Evolutionary conservation across 92 coral and sea anemone species (phyloP).

Genomic region (Meandrina meandrites): DNA sequence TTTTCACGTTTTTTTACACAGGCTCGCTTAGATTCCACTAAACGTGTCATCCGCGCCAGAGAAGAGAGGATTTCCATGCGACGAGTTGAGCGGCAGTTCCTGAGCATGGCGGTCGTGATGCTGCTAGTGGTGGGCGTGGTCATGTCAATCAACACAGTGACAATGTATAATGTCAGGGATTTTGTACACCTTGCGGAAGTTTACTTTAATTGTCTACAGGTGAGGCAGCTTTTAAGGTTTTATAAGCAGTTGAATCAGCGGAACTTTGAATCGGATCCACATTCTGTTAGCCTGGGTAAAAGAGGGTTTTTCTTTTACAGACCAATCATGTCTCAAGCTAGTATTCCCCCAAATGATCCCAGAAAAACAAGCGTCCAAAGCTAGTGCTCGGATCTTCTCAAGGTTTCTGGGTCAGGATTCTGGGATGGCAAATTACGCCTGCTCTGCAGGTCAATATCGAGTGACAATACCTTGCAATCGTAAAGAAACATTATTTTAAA

Average conservation of each 20-base stretch:
- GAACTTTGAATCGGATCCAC: not conserved
- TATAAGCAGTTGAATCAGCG: not conserved
- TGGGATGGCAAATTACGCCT: too few relatives aligned
- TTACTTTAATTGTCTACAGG: slow-evolving; percentile 85
- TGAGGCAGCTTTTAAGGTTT: slow-evolving; percentile 19
- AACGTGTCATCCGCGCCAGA: slow-evolving; percentile 77
- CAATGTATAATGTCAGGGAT: slow-evolving; percentile 54
- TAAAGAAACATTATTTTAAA: too few relatives aligned
- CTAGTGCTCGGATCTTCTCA: too few relatives aligned
- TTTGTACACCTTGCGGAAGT: slow-evolving; percentile 63
- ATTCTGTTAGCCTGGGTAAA: not conserved
- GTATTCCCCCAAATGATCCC: too few relatives aligned
- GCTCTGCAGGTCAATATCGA: too few relatives aligned
- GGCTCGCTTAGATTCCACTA: slow-evolving; percentile 80
- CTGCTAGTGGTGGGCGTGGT: slow-evolving; percentile 73
- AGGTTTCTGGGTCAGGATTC: too few relatives aligned
- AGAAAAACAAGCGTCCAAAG: too few relatives aligned
- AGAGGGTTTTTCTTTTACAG: too few relatives aligned
- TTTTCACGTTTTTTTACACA: not conserved
- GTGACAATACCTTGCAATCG: too few relatives aligned
- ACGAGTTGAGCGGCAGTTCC: slow-evolving; percentile 94
- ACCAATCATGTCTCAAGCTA: too few relatives aligned
- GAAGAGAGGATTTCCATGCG: slow-evolving; percentile 73
- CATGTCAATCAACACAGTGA: slow-evolving; percentile 59
- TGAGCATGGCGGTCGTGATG: slow-evolving; percentile 80